Base-by-base conservation (phyloP, 2,113 vertebrate genomes). In the Polypterus bichir region DNA sequence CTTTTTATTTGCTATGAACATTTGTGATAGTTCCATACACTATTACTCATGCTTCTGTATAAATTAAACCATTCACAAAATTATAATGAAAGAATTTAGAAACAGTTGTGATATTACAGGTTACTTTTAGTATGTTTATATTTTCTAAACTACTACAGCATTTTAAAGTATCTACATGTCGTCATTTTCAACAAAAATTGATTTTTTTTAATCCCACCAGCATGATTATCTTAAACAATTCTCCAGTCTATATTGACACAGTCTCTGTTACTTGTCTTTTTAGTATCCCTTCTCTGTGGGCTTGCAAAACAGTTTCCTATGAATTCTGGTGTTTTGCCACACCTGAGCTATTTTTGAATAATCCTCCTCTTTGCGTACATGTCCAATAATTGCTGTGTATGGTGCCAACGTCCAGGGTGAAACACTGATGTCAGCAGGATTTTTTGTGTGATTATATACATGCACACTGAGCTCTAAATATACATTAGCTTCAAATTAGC, bases 201-300 rank as follows among this genome's bases (percentile, higher is more conserved):
- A 27, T 27, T 27, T 27, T 27, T 58, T 45, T 58, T 58, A 58
- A 44, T 45, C 11, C 79, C 82, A 84, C 84, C 86, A 83, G 80
- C 81, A 85, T 86, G 81, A 76, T 77, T 58, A 45, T 44, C n/a
- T 10, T 52, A 52, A 3, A 44, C 8, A 73, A 72, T 79, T 66
- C 77, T 83, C 73, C 68, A 57, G 77, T 77, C 74, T 83, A 72
- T 86, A 71, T 76, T 69, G 80, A 83, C 72, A 76, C 73, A 79
- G 69, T 79, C 73, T 82, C 1, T 4, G 7, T 8, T 27, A 27
- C 27, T 27, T 52, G n/a, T 58, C 6, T 77, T 80, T 65, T 74
- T 67, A 68, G 71, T 74, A 66, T 76, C 71, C 59, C 65, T 62
- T 52, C 4, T 52, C 51, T 8, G 10, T 52, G 51, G 51, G 3